Evolutionary conservation across 2,113 vertebrate species (phyloP).

Genomic region (Prunella himalayana): DNA sequence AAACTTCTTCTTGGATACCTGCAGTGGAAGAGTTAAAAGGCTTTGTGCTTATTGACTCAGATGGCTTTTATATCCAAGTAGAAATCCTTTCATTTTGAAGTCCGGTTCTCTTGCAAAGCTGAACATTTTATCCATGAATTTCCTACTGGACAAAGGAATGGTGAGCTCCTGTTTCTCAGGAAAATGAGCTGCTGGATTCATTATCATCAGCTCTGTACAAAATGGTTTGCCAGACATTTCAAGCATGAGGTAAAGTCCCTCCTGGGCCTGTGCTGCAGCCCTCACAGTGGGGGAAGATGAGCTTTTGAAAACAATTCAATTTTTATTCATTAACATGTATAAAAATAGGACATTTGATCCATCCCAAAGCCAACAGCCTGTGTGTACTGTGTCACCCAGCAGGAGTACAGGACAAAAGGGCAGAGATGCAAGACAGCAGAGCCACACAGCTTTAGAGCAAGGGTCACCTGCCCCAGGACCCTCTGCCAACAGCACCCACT

Average conservation of each 20-base stretch:
- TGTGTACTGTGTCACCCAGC: background rate
- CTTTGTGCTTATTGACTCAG: background rate
- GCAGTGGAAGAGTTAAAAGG: background rate
- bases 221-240: slow-evolving; percentile 37
- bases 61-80: background rate
- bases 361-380: background rate
- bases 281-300: background rate
- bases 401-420: background rate
- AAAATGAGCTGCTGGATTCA: slow-evolving; percentile 24
- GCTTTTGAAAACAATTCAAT: background rate
- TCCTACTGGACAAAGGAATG: background rate
- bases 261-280: background rate
- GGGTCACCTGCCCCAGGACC: background rate
- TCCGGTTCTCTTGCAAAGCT: background rate
- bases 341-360: slow-evolving; percentile 15
- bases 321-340: background rate
- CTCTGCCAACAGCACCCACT: background rate
- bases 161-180: slow-evolving; percentile 17
- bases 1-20: background rate
- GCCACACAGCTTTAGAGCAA: background rate
- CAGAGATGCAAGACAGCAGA: background rate
- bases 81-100: background rate
- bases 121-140: background rate
- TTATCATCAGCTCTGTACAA: background rate
- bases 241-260: slow-evolving; percentile 9